These are phyloP conservation scores for Anthoptus insignis DNA, from an alignment of 2,888 invertebrate species.

Conservation along the genomic window DNA sequence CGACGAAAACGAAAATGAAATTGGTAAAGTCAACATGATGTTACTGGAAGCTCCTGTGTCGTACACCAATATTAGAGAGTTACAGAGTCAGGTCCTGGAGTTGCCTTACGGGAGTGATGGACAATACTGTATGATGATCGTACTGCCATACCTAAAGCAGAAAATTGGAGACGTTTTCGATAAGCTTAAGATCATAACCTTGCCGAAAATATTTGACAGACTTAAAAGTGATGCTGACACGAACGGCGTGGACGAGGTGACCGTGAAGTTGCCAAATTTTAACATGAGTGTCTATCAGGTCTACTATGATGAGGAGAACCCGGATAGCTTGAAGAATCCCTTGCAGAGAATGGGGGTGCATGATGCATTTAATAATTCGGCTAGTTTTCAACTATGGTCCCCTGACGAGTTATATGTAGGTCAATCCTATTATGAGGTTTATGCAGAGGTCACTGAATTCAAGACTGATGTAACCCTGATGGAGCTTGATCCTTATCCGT, in stretches of 20 bases:
- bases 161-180: slow-evolving; percentile 81
- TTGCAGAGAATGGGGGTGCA: slow-evolving; percentile 89
- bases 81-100: slow-evolving; percentile 88
- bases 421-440: slow-evolving; percentile 90
- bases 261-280: slow-evolving; percentile 89
- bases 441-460: slow-evolving; percentile 91
- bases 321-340: slow-evolving; percentile 84
- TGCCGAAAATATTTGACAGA: slow-evolving; percentile 81
- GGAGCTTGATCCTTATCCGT: no score
- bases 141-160: slow-evolving; percentile 87
- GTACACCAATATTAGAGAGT: slow-evolving; percentile 82
- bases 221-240: slow-evolving; percentile 77
- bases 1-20: slow-evolving; percentile 82
- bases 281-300: slow-evolving; percentile 87
- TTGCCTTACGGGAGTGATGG: slow-evolving; percentile 89
- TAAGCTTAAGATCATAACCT: slow-evolving; percentile 76
- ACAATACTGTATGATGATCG: slow-evolving; percentile 88
- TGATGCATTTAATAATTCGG: slow-evolving; percentile 88
- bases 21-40: slow-evolving; percentile 92
- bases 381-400: slow-evolving; percentile 86
- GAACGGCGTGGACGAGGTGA: slow-evolving; percentile 87
- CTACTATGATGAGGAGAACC: no score
- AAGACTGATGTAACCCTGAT: slow-evolving; percentile 92
- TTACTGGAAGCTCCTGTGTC: slow-evolving; percentile 87
- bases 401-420: slow-evolving; percentile 85